phyloP scores from a whole-genome alignment of 2,888 invertebrate species.

The Physocephala rufipes region DNA sequence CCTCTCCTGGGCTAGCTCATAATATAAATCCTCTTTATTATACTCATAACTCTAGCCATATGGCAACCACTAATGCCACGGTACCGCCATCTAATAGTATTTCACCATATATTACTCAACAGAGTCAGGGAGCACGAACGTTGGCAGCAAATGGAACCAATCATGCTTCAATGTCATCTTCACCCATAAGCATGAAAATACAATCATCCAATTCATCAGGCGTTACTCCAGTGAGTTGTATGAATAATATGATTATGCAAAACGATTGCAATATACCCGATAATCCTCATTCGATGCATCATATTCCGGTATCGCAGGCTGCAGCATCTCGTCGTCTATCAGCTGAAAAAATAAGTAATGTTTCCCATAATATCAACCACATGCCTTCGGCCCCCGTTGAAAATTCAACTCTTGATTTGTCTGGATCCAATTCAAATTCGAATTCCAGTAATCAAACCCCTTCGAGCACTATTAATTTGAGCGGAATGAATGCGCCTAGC shows the following conservation, averaged over 20 bases:
- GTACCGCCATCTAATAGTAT: slow-evolving; percentile 51
- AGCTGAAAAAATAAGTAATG: slow-evolving; percentile 51
- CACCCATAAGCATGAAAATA: slow-evolving; percentile 54
- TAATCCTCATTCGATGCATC: slow-evolving; percentile 60
- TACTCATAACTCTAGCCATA: slow-evolving; percentile 54
- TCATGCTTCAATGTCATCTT: slow-evolving; percentile 48
- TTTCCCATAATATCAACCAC: slow-evolving; percentile 38
- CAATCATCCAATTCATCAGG: slow-evolving; percentile 52
- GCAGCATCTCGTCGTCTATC: slow-evolving; percentile 19
- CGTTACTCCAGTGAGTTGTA: slow-evolving; percentile 37
- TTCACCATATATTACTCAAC: slow-evolving; percentile 57
- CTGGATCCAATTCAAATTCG: slow-evolving; percentile 64
- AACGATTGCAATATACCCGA: slow-evolving; percentile 55
- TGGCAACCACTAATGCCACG: slow-evolving; percentile 59
- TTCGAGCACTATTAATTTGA: slow-evolving; percentile 54
- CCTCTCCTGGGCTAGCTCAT: slow-evolving; percentile 53
- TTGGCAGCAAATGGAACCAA: slow-evolving; percentile 43
- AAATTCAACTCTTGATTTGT: slow-evolving; percentile 61
- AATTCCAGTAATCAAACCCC: slow-evolving; percentile 61
- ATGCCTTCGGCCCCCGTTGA: slow-evolving; percentile 55
- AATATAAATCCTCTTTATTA: slow-evolving; percentile 60
- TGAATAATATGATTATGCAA: slow-evolving; percentile 48
- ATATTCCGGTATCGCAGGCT: slow-evolving; percentile 49
- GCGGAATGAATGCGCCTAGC: slow-evolving; percentile 46
- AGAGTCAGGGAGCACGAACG: slow-evolving; percentile 45